Evolutionary conservation across 2,888 invertebrate species (phyloP).

Genomic region (Sesamia inferens): DNA sequence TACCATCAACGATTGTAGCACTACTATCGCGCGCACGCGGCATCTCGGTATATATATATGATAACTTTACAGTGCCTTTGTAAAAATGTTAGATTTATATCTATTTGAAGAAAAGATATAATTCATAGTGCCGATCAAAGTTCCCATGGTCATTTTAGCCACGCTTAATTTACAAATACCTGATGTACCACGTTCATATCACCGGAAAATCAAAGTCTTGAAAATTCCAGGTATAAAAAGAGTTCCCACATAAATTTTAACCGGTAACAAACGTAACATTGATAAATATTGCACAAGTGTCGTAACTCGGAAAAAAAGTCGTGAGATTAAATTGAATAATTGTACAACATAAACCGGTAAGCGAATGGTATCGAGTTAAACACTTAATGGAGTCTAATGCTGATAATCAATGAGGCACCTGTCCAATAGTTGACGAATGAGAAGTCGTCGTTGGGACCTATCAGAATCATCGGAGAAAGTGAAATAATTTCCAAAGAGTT

Average conservation of each 20-base stretch:
- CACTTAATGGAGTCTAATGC: conserved; percentile 83
- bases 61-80: background rate
- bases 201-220: conserved; percentile 10
- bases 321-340: conserved; percentile 80
- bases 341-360: conserved; percentile 76
- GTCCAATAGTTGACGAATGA: conserved; percentile 85
- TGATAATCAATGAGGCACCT: conserved; percentile 84
- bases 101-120: background rate
- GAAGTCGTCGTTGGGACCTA: conserved; percentile 76
- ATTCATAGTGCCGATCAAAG: background rate
- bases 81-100: background rate
- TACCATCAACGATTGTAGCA: too few relatives aligned
- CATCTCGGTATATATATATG: too few relatives aligned
- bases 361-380: conserved; percentile 86
- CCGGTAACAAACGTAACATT: conserved; percentile 50
- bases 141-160: background rate
- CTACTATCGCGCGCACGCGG: too few relatives aligned
- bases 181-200: background rate
- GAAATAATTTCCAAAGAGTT: conserved; percentile 69
- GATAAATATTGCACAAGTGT: conserved; percentile 65
- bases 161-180: background rate
- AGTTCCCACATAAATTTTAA: conserved; percentile 39
- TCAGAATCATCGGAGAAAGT: conserved; percentile 86
- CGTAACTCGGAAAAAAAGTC: conserved; percentile 70
- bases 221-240: conserved; percentile 20